These are phyloP conservation scores for Amphipyra tragopoginis DNA, from an alignment of 2,888 invertebrate species.

Conservation along the genomic window DNA sequence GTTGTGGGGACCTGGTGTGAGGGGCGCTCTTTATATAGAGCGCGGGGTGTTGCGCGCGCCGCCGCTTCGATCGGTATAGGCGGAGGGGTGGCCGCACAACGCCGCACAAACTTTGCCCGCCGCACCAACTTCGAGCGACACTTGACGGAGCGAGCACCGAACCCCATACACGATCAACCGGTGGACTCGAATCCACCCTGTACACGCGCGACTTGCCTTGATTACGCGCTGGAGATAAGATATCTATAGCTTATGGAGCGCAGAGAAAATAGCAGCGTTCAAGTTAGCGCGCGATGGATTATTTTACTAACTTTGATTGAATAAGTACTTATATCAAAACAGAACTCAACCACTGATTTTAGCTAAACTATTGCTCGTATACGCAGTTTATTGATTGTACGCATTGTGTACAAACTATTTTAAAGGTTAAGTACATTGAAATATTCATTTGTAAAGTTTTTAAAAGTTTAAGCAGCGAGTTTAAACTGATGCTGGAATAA, in stretches of 20 bases:
- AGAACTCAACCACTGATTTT: constrained; percentile 11
- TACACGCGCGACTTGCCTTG: constrained; percentile 53
- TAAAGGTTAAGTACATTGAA: constrained; percentile 9
- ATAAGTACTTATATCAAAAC: constrained; percentile 26
- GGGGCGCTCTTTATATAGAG: constrained; percentile 85
- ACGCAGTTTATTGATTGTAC: not conserved
- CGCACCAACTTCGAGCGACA: constrained; percentile 79
- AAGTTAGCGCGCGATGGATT: constrained; percentile 19
- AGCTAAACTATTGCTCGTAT: not conserved
- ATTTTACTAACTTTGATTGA: constrained; percentile 49
- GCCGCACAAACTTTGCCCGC: constrained; percentile 79
- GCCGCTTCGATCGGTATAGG: constrained; percentile 82
- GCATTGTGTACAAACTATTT: not conserved
- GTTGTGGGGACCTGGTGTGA: constrained; percentile 85
- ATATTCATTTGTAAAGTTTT: constrained; percentile 29
- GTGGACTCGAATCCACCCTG: constrained; percentile 70
- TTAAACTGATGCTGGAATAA: not conserved
- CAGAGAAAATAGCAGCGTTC: constrained; percentile 21
- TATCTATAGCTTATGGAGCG: constrained; percentile 26
- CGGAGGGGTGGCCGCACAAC: constrained; percentile 67
- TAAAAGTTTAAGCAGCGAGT: constrained; percentile 25
- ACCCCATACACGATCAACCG: constrained; percentile 79
- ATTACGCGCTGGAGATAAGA: constrained; percentile 38
- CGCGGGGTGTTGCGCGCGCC: constrained; percentile 83
- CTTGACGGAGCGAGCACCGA: constrained; percentile 70